These are phyloP conservation scores for Fulica atra DNA, from an alignment of 2,113 vertebrate genomes.

Conservation along the genomic window DNA sequence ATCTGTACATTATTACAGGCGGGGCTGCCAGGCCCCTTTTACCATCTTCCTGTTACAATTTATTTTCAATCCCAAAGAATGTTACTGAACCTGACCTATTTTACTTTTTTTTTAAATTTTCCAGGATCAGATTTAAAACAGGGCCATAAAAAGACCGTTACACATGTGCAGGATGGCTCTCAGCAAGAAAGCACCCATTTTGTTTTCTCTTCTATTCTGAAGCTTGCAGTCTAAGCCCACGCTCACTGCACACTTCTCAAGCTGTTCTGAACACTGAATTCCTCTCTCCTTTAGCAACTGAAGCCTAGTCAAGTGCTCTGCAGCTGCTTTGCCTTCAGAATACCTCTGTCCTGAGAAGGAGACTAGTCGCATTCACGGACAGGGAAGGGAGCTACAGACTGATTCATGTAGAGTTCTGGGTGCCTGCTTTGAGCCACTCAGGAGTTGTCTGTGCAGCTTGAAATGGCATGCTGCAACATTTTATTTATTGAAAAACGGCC, in stretches of 20 bases:
- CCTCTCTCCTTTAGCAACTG: not conserved
- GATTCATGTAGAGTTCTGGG: not conserved
- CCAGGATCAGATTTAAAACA: not conserved
- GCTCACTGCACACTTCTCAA: not conserved
- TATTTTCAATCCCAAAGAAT: not conserved
- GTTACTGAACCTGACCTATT: not conserved
- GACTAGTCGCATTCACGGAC: not conserved
- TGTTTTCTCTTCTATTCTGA: not conserved
- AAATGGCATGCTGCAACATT: not conserved
- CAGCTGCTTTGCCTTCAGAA: not conserved
- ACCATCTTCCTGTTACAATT: not conserved
- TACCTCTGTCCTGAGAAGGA: not conserved
- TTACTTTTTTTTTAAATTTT: not conserved
- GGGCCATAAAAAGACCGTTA: not conserved
- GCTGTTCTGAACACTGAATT: not conserved
- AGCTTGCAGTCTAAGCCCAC: not conserved
- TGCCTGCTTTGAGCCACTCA: not conserved
- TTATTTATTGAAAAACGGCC: not conserved
- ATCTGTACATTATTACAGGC: not conserved
- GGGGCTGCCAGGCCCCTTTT: not conserved
- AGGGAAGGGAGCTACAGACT: not conserved
- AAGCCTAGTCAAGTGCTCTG: not conserved
- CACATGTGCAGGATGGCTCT: not conserved
- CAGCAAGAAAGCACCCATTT: not conserved
- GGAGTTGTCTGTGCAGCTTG: not conserved